These are phyloP conservation scores for Pollenia amentaria DNA, from an alignment of 2,888 invertebrate genomes.

Conservation along the genomic window DNA sequence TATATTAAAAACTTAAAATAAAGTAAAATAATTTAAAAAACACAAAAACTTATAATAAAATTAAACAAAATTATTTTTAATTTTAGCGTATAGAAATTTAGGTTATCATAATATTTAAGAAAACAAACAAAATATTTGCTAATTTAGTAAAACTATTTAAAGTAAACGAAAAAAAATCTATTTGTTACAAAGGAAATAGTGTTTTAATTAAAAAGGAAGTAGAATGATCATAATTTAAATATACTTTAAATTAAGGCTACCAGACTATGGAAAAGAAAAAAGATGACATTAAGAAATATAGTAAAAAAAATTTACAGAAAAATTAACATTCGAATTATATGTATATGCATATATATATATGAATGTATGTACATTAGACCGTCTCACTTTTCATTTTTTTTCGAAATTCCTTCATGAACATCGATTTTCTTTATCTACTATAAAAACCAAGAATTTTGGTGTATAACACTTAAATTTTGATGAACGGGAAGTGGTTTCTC, in stretches of 20 bases:
- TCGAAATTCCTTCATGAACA: too few species aligned
- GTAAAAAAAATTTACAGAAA: too few species aligned
- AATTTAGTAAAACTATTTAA: slow-evolving; percentile 70
- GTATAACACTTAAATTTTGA: too few species aligned
- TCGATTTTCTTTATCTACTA: too few species aligned
- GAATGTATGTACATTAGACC: too few species aligned
- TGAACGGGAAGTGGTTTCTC: too few species aligned
- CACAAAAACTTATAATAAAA: slow-evolving; percentile 11
- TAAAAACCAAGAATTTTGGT: too few species aligned
- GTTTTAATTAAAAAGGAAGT: slow-evolving; percentile 35
- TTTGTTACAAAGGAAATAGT: slow-evolving; percentile 66
- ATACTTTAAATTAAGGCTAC: too few species aligned
- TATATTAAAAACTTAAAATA: slow-evolving; percentile 44
- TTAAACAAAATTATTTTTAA: slow-evolving; percentile 42
- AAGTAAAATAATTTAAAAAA: slow-evolving; percentile 56
- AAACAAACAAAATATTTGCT: slow-evolving; percentile 54
- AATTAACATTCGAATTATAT: not conserved
- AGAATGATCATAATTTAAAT: too few species aligned
- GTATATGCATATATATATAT: not conserved
- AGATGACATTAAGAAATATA: too few species aligned
- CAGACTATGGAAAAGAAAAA: too few species aligned
- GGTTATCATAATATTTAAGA: slow-evolving; percentile 48
- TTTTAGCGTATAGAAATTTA: slow-evolving; percentile 56
- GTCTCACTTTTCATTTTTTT: too few species aligned
- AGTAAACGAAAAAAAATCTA: slow-evolving; percentile 61